These are phyloP conservation scores for Adelosebastes latens DNA, from an alignment of 2,797 vertebrate species.

Conservation along the genomic window DNA sequence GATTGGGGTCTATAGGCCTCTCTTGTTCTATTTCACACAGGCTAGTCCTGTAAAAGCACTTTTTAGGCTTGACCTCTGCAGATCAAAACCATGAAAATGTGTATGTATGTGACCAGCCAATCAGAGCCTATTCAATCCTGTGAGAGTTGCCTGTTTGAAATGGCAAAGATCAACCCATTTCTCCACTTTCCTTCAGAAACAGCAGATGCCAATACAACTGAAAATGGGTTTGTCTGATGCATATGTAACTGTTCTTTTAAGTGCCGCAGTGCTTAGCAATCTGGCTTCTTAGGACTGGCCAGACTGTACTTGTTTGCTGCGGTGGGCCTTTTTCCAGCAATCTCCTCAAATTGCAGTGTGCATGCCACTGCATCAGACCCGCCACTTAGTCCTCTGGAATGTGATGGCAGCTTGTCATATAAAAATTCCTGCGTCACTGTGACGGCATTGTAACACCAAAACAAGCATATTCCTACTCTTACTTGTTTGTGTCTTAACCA, in stretches of 20 bases:
- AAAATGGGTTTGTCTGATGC: conserved; percentile 18
- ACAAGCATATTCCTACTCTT: neutral
- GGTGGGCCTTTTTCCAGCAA: conserved; percentile 17
- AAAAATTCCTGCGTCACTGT: neutral
- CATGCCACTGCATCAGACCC: conserved; percentile 7
- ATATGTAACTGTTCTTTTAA: conserved; percentile 9
- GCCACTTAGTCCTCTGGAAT: conserved; percentile 12
- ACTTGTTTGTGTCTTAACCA: neutral
- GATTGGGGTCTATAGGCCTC: neutral
- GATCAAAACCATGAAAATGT: neutral
- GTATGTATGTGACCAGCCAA: neutral
- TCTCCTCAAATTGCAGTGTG: conserved; percentile 7
- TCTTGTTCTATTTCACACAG: neutral
- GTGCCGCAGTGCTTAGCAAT: neutral
- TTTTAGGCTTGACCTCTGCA: conserved; percentile 2
- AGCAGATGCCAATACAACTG: neutral
- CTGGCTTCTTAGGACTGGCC: neutral
- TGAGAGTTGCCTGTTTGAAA: neutral
- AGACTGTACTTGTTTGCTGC: conserved; percentile 25
- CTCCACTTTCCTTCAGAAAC: conserved; percentile 6
- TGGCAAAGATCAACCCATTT: conserved; percentile 4
- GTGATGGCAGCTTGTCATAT: conserved; percentile 7
- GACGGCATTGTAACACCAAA: neutral
- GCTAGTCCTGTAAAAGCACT: neutral
- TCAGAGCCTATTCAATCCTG: neutral